Percentiles rank a stretch among this genome's conserved stretches.
phyloP scores from a whole-genome alignment of 2,797 vertebrate genomes.

The Rhinophrynus dorsalis region DNA sequence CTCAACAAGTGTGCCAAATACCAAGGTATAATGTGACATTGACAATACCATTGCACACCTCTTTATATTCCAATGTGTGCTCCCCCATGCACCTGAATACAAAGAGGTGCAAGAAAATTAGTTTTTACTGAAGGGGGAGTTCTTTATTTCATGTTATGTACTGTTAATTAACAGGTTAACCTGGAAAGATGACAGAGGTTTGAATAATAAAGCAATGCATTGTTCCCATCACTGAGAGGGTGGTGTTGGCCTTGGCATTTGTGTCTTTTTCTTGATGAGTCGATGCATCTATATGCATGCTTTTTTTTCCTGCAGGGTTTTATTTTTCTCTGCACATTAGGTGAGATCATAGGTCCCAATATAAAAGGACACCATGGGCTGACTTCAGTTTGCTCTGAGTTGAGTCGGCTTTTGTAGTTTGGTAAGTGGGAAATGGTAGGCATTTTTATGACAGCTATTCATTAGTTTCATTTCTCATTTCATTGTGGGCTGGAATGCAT shows the following conservation, averaged over 20 bases:
- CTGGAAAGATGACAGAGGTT: neutral
- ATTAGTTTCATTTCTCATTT: no score
- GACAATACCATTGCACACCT: neutral
- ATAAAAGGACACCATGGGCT: neutral
- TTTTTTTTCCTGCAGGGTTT: no score
- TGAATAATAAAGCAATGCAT: neutral
- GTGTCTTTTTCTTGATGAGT: neutral
- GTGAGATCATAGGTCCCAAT: no score
- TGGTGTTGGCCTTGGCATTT: slow-evolving; percentile 26
- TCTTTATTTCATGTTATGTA: neutral
- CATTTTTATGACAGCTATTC: neutral
- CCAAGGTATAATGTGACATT: neutral
- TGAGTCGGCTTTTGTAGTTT: neutral
- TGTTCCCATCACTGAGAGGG: neutral
- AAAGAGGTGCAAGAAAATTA: no score
- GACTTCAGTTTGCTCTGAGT: neutral
- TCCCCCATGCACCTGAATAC: neutral
- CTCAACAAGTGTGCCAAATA: neutral
- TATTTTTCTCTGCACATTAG: no score
- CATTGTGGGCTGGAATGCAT: neutral
- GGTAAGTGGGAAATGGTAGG: neutral
- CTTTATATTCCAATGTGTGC: neutral
- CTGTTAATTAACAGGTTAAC: neutral
- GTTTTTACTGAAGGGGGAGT: neutral
- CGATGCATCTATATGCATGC: neutral